A percentile compares a stretch with the other conserved stretches of the same genome.
Evolutionary conservation across 1,140 invertebrate species (phyloP).

Genomic region (Brachionus calyciflorus): DNA sequence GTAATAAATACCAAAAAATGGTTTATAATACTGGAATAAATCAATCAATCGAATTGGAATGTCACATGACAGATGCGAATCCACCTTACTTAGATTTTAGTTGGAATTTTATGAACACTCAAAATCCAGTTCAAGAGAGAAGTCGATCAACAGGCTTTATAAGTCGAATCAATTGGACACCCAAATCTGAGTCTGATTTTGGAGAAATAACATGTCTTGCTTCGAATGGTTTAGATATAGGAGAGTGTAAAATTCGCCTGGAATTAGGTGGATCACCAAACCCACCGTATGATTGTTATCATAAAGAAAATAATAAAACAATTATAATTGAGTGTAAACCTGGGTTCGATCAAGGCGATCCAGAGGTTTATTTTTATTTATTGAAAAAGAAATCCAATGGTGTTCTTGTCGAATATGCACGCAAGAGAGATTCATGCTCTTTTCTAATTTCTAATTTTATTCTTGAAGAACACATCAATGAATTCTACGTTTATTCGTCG

Average conservation of each 20-base stretch:
- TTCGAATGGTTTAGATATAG: conserved; percentile 32
- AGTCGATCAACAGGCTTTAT: conserved; percentile 22
- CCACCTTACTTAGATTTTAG: conserved; percentile 27
- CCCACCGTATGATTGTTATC: conserved; percentile 25
- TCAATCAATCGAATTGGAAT: conserved; percentile 35
- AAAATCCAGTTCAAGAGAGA: conserved; percentile 12
- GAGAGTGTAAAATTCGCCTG: conserved; percentile 11
- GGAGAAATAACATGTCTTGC: conserved; percentile 38
- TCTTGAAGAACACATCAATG: conserved; percentile 41
- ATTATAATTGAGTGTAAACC: conserved; percentile 45
- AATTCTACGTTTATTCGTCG: conserved; percentile 40
- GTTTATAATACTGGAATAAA: conserved; percentile 37
- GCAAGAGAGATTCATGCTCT: conserved; percentile 34
- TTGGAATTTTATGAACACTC: conserved; percentile 35
- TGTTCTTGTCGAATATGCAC: conserved; percentile 23
- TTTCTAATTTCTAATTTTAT: conserved; percentile 42
- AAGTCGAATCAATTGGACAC: conserved; percentile 38
- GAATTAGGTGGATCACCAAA: conserved; percentile 37
- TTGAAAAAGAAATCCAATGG: conserved; percentile 42
- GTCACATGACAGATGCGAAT: conserved; percentile 44
- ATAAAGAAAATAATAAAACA: conserved; percentile 46
- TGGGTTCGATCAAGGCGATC: conserved; percentile 42
- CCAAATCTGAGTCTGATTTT: neutral
- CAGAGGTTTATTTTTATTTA: conserved; percentile 46
- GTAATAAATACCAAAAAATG: conserved; percentile 3